These are phyloP conservation scores for Macropus fuliginosus DNA, from an alignment of 2,797 vertebrate species.

Conservation along the genomic window DNA sequence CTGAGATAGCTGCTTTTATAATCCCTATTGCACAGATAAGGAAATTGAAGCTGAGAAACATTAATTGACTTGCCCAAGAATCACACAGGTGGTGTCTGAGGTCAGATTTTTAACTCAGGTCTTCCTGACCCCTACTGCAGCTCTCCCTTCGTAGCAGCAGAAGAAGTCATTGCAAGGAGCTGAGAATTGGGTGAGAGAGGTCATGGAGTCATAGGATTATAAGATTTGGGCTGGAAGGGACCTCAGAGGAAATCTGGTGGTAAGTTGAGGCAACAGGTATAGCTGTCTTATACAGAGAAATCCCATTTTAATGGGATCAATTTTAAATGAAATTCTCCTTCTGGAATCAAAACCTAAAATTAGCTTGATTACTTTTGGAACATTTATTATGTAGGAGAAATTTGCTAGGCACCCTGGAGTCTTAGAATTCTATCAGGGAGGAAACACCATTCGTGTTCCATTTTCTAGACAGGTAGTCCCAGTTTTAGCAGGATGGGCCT, in stretches of 20 bases:
- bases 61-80: no score
- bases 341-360: not conserved
- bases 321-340: not conserved
- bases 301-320: not conserved
- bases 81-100: not conserved
- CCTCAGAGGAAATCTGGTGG: not conserved
- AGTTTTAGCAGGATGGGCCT: not conserved
- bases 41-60: not conserved
- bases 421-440: not conserved
- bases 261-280: not conserved
- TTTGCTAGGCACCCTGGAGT: not conserved
- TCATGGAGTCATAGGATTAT: not conserved
- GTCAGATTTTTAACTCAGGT: not conserved
- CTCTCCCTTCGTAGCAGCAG: not conserved
- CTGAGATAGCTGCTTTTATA: not conserved
- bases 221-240: not conserved
- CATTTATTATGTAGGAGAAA: not conserved
- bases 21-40: not conserved
- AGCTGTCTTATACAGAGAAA: not conserved
- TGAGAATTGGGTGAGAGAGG: not conserved
- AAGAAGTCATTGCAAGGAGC: not conserved
- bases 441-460: not conserved
- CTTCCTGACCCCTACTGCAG: not conserved
- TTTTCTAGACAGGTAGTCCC: not conserved
- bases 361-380: not conserved